phyloP scores from a whole-genome alignment of 92 coral and sea anemone species.

The Actinernus sp. region DNA sequence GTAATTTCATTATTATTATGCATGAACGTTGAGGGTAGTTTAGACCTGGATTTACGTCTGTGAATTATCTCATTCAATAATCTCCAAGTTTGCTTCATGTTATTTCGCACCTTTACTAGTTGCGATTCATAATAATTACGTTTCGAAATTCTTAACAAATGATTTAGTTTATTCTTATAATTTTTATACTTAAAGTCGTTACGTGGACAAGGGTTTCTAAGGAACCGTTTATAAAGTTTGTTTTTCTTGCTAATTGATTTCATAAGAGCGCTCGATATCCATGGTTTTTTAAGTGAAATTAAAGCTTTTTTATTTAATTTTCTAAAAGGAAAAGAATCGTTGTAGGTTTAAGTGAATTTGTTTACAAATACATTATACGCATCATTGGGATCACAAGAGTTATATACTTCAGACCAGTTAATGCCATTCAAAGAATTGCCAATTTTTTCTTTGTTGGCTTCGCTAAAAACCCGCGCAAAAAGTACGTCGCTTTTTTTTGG shows the following conservation, averaged over 20 bases:
- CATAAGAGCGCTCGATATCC: conserved; percentile 51
- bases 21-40: conserved; percentile 31
- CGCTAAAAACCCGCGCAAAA: conserved; percentile 21
- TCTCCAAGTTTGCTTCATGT: conserved; percentile 53
- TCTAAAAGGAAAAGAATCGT: conserved; percentile 45
- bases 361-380: conserved; percentile 28
- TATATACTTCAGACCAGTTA: conserved; percentile 41
- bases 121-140: conserved; percentile 15
- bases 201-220: conserved; percentile 7
- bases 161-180: conserved; percentile 34
- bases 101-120: conserved; percentile 19
- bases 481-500: neutral
- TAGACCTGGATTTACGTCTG: conserved; percentile 11
- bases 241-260: conserved; percentile 37
- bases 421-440: conserved; percentile 8
- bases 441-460: conserved; percentile 29
- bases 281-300: conserved; percentile 28
- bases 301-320: conserved; percentile 2
- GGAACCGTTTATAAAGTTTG: conserved; percentile 24
- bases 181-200: conserved; percentile 20
- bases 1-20: conserved; percentile 36
- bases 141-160: conserved; percentile 20
- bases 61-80: conserved; percentile 58
- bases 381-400: conserved; percentile 35
- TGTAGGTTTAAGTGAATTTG: conserved; percentile 27